Percentiles rank a stretch among this genome's conserved stretches.
Evolutionary conservation across 2,888 invertebrate species (phyloP).

Genomic region (Halictus ligatus): DNA sequence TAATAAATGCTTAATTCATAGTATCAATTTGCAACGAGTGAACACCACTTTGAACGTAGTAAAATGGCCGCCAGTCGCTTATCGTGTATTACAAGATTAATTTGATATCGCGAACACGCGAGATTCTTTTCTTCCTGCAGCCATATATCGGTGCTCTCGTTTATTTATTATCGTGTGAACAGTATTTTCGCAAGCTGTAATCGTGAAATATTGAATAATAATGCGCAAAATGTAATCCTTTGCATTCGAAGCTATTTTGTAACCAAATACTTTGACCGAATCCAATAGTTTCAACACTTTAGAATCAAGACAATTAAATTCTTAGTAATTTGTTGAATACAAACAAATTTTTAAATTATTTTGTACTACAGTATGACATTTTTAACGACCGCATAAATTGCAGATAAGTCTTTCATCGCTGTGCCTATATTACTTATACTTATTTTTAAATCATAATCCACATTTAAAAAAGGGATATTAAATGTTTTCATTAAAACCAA

Average conservation of each 20-base stretch:
- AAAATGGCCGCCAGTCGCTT: not conserved
- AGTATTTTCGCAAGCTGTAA: not conserved
- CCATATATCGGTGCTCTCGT: not conserved
- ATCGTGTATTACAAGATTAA: not conserved
- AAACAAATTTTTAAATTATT: too few species aligned
- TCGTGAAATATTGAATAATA: not conserved
- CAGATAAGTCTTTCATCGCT: too few species aligned
- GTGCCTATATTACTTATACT: too few species aligned
- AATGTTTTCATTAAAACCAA: too few species aligned
- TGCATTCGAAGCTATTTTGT: not conserved
- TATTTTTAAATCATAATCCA: too few species aligned
- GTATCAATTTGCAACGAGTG: constrained; percentile 3
- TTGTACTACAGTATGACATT: not conserved
- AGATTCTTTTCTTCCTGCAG: not conserved
- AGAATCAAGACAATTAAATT: not conserved
- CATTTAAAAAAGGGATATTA: too few species aligned
- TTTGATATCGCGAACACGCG: not conserved
- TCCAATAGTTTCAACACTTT: not conserved
- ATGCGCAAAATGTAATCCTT: not conserved
- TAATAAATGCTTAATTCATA: constrained; percentile 1
- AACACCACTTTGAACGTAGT: not conserved
- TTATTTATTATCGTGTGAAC: not conserved
- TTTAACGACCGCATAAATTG: too few species aligned
- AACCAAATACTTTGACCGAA: not conserved
- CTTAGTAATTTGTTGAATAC: too few species aligned